A percentile compares a stretch with the other conserved stretches of the same genome.
Conservation (phyloP, 1,140 invertebrate species). For the Ceratosolen fusciceps region DNA sequence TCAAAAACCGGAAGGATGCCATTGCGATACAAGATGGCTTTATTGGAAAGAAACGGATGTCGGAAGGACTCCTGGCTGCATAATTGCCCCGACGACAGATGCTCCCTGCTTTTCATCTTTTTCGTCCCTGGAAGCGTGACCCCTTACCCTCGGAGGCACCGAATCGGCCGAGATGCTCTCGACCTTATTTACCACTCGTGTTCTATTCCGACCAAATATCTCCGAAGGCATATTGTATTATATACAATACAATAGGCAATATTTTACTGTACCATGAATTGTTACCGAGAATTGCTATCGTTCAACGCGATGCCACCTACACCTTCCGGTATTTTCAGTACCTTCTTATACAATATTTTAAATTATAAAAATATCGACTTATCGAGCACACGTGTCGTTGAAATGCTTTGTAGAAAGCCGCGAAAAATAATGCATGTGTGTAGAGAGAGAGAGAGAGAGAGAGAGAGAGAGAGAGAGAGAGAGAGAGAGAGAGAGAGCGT, state of each 20-base stretch:
- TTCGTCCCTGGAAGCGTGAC: not conserved
- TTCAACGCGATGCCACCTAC: too few relatives aligned
- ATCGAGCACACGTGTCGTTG: not conserved
- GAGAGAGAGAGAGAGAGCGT: too few relatives aligned
- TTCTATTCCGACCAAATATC: not conserved
- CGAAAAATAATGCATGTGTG: conserved; percentile 16
- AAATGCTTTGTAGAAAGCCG: not conserved
- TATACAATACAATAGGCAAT: too few relatives aligned
- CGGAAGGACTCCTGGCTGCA: not conserved
- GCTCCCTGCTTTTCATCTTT: conserved; percentile 17
- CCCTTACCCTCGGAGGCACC: not conserved
- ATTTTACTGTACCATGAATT: too few relatives aligned
- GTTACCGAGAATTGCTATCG: too few relatives aligned
- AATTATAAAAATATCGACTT: not conserved
- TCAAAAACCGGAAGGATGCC: conserved; percentile 32
- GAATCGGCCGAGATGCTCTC: not conserved
- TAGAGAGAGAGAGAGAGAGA: not conserved
- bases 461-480: not conserved
- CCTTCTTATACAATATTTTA: not conserved
- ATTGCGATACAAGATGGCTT: conserved; percentile 18
- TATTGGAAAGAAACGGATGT: not conserved
- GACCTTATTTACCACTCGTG: not conserved
- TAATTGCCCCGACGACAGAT: conserved; percentile 21
- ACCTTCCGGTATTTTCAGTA: too few relatives aligned
- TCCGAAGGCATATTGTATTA: too few relatives aligned